Base-by-base conservation (phyloP, 2,113 vertebrate species). In the Thalassoma bifasciatum region DNA sequence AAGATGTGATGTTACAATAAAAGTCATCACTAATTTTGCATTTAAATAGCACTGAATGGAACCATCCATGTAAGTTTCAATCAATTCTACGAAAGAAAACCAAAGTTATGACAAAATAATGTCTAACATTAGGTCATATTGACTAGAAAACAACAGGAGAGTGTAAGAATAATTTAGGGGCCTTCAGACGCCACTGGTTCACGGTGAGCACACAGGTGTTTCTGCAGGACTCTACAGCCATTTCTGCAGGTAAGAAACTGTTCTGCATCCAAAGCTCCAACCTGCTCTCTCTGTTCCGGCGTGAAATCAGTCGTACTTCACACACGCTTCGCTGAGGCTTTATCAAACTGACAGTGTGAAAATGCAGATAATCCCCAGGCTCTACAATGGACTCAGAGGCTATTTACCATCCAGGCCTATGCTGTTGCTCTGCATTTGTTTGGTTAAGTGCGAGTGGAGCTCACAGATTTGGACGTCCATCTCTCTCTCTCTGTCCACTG, bases 351-450 rank as follows among this genome's bases (percentile, higher is more conserved):
- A 71, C 13, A 10, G 37, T 62, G 52, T 67, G 50, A 66, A 74
- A 66, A 26, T 40, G 37, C 67, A 53, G 37, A 82, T 57, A 73
- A 86, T 86, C 79, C 71, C 65, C 59, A 10, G 74, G 66, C 71
- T 67, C 66, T 47, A 24, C 62, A 57, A 53, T 10, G 14, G 54
- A 56, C 57, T 76, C 59, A 1, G 0, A 64, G 66, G 54, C 73
- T 68, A 50, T 78, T 86, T 71, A 60, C 56, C 60, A 65, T 51
- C 40, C 69, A 52, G 81, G 34, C 53, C 54, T 77, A 46, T 80
- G 72, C 60, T 68, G 44, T 24, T 52, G 69, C 69, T 72, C 52
- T 79, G 74, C 16, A 74, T 83, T 59, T 65, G 59, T 79, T 79
- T 62, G 74, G 50, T 51, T 69, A 59, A 75, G 53, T 65, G 61